Evolutionary conservation across 2,797 vertebrate genomes (phyloP), one percentile per base, ranked within the genome.

Genomic region (Labroides dimidiatus): DNA sequence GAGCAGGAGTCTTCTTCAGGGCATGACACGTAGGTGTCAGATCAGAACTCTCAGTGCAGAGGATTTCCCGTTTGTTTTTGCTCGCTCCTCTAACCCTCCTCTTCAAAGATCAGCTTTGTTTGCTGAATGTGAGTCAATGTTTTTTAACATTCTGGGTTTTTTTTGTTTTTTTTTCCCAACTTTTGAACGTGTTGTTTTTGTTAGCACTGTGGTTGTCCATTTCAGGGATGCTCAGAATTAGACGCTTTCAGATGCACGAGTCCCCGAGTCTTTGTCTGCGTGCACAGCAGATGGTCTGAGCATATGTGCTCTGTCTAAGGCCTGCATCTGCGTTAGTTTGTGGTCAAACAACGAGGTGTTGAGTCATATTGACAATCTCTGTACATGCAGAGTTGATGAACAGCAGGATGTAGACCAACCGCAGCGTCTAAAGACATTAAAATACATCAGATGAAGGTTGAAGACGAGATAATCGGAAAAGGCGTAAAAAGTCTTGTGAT

Each of bases 1-100:
- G 71, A 61, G 33, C 58, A 51, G 61, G 44, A 66, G 48, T 64
- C 54, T 64, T 53, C 50, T 70, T 47, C 21, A 12, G 67, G 61
- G 50, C 8, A 45, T 55, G 64, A 56, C 77, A 56, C 23, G 43
- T 66, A 66, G 47, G 64, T 70, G 71, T 56, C 21, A 30, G 19
- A 51, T 64, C 37, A 66, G 15, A 63, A 24, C 56, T 51, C 43
- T 9, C 3, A 45, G 53, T 21, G 43, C 75, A 44, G 16, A 48
- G 23, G 23, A 71, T 55, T 59, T 70, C 24, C 55, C 21, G 49
- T 66, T 75, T 59, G 49, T 49, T 62, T 67, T 21, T 14, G 21
- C 36, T n/a, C 16, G 21, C 43, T 36, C 61, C 53, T 56, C 61
- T 7, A 61, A 66, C 27, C 41, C n/a, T 55, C 17, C 1, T 36